Evolutionary conservation across 2,888 invertebrate genomes (phyloP).

Genomic region (Drosophila pseudotalamancana): DNA sequence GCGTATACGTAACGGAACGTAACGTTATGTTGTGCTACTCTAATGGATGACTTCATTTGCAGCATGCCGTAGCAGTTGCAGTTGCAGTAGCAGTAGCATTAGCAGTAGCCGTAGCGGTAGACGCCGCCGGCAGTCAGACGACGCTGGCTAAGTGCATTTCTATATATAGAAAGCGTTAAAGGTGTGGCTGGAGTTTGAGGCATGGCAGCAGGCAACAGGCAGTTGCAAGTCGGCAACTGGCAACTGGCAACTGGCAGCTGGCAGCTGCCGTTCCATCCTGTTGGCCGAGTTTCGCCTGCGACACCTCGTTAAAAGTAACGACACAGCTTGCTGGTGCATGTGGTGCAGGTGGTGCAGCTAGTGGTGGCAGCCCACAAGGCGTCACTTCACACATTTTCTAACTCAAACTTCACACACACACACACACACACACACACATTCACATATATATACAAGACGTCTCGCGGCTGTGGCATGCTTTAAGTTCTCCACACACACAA

Average conservation of each 20-base stretch:
- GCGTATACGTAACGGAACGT: conserved; percentile 65
- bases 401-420: conserved; percentile 2
- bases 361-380: conserved; percentile 27
- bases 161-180: conserved; percentile 30
- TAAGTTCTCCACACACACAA: conserved; percentile 41
- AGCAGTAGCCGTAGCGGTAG: no score
- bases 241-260: conserved; percentile 66
- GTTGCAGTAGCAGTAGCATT: conserved; percentile 45
- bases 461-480: conserved; percentile 32
- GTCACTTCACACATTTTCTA: conserved; percentile 32
- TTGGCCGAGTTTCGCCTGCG: conserved; percentile 69
- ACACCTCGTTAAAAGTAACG: conserved; percentile 80
- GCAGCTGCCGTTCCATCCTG: conserved; percentile 27
- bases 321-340: conserved; percentile 36
- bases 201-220: conserved; percentile 69
- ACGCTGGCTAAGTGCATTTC: conserved; percentile 70
- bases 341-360: background rate
- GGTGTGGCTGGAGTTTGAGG: background rate
- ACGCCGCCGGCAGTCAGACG: conserved; percentile 39
- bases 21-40: conserved; percentile 30
- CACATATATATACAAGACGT: no score
- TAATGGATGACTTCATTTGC: conserved; percentile 81
- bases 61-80: conserved; percentile 61
- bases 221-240: no score
- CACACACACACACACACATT: conserved; percentile 9